Evolutionary conservation across 2,113 vertebrate species (phyloP), one percentile per base, ranked within the genome.

Genomic region (Micromys minutus): DNA sequence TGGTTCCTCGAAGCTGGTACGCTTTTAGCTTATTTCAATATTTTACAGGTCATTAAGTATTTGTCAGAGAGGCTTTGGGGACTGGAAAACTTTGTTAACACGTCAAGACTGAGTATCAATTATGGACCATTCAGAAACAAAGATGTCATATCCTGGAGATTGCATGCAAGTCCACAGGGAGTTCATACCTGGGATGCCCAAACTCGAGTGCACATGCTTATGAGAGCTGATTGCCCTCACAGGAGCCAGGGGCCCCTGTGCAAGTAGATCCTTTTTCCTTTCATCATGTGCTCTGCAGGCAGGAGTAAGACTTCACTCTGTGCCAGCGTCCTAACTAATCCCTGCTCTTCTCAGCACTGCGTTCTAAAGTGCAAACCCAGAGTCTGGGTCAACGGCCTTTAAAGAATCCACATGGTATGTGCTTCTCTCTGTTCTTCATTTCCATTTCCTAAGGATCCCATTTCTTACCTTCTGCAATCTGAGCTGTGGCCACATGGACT

Each of bases 41-140:
- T 77, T 96, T 95, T 96, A 89, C 77, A 94, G 90, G 92, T 95
- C 92, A 94, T 95, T 96, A 96, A 92, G 65, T 96, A 89, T 89
- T 95, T 96, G 96, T 95, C 86, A 77, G 86, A 86, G 80, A 87
- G 87, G n/a, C 92, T 94, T 92, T 81, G 59, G 96, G 94, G 95
- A 95, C 86, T 39, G 86, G 47, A 67, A 95, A 92, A 91, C 96
- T 93, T 92, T 74, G 65, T 88, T 94, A 75, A 31, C 47, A 74
- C 36, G 84, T 90, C 36, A 92, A 89, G 92, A 93, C 72, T 90
- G 59, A 16, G 63, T 87, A 52, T 89, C 96, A 95, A 92, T 97
- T 96, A 92, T 3, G 5, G 61, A 95, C 83, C 76, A 86, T 93
- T 94, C 61, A 67, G 88, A 92, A 92, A 97, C 83, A 76, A 88